A percentile compares a stretch with the other conserved stretches of the same genome.
Conservation (phyloP, 1,140 invertebrate species). For the Zaprionus kolodkinae region DNA sequence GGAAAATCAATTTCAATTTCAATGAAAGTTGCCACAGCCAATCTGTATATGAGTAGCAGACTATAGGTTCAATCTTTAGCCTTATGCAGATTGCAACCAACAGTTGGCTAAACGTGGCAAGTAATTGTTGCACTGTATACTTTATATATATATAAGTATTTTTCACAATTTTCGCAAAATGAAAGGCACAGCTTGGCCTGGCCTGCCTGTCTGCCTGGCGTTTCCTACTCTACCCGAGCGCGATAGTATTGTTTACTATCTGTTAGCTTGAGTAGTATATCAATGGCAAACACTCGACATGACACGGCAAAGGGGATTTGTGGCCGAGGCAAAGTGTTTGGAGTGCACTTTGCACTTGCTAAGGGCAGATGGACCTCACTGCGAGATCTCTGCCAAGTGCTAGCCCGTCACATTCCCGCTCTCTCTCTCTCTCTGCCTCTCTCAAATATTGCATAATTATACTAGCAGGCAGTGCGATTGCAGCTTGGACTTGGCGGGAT, state of each 20-base stretch:
- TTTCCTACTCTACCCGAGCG: not conserved
- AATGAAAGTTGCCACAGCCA: constrained; percentile 63
- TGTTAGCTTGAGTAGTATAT: constrained; percentile 1
- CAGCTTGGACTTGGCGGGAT: not conserved
- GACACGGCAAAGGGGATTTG: not conserved
- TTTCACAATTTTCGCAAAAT: constrained; percentile 11
- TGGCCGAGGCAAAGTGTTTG: not conserved
- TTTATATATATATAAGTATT: not conserved
- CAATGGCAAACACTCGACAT: constrained; percentile 1
- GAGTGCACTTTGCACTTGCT: not conserved
- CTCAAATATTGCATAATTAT: constrained; percentile 1
- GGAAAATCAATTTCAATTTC: constrained; percentile 65
- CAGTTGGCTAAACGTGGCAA: constrained; percentile 42
- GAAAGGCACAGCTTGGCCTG: not conserved
- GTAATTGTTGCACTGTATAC: constrained; percentile 27
- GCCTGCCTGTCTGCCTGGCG: not conserved
- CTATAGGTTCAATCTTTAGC: constrained; percentile 60
- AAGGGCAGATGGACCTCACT: not conserved
- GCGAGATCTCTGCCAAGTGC: not conserved
- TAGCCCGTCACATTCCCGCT: constrained; percentile 2
- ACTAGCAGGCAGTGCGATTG: not conserved
- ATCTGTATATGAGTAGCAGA: constrained; percentile 40
- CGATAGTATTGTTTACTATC: constrained; percentile 10
- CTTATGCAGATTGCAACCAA: constrained; percentile 61
- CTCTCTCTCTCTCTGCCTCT: too few relatives aligned